Evolutionary conservation across 2,888 invertebrate species (phyloP), one percentile per base, ranked within the genome.

Genomic region (Ceriagrion tenellum): DNA sequence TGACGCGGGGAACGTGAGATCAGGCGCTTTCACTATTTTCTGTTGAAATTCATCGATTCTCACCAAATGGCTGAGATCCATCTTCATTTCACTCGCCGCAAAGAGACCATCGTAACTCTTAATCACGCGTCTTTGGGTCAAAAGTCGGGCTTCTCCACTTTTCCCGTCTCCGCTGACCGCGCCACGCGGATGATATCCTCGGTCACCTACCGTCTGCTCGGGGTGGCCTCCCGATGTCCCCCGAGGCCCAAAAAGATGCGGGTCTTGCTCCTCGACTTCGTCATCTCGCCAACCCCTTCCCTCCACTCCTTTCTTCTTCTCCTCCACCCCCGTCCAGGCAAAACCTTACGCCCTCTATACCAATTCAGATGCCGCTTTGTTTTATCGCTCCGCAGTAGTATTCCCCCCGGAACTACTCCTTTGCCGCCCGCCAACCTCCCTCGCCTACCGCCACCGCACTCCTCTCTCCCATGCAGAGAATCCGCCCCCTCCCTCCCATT

Each of bases 331-430:
- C 2, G 47, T 8, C 47, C 47, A 2, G 47, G 69, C 69, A 26
- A n/a, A 69, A 69, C 69, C 69, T 69, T 69, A n/a, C 69, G 69
- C 69, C 69, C 69, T n/a, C 69, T 69, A 69, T n/a, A 69, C 69
- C 81, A 81, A 81, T 81, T 81, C 81, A 13, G 35, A 81, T 81
- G 81, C 81, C 59, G 81, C 81, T 35, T 81, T 81, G 81, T 81
- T 81, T 81, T 81, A 81, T 81, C 81, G 81, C 81, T 18, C 81
- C 81, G 81, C 81, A 81, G 81, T 81, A 30, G 81, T 81, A 81
- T 81, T 81, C 81, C 81, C 81, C 13, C 47, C 6, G 26, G 47
- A 55, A 40, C 88, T 40, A 12, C 88, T 88, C n/a, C 55, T 89
- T 20, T 55, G 89, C 89, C 89, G 16, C 40, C 35, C 16, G 20